Conservation (phyloP, 2,797 vertebrate species). For the Chelonia mydas region DNA sequence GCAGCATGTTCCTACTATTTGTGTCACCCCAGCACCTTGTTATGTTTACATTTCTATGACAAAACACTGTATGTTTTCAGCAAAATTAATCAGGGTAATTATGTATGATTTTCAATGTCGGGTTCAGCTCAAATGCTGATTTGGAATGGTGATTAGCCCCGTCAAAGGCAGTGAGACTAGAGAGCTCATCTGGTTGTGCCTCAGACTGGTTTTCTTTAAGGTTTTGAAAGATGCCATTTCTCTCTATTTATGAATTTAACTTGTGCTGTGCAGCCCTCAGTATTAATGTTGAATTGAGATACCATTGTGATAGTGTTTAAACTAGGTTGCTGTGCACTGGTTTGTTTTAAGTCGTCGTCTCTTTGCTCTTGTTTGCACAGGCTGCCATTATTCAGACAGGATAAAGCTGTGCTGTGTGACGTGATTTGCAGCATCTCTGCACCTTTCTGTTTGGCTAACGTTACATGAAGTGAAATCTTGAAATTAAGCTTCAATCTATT, state of each 20-base stretch:
- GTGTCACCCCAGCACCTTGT: slow-evolving; percentile 35
- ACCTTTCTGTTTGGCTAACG: neutral
- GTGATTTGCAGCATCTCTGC: neutral
- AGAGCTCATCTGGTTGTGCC: slow-evolving; percentile 25
- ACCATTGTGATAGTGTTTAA: neutral
- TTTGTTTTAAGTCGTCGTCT: neutral
- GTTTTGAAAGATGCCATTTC: slow-evolving; percentile 25
- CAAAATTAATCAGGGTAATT: slow-evolving; percentile 71
- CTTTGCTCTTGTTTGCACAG: neutral
- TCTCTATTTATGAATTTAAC: slow-evolving; percentile 5
- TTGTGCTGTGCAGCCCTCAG: neutral
- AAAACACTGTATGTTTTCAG: slow-evolving; percentile 68
- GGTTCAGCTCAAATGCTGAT: slow-evolving; percentile 43
- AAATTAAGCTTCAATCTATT: neutral
- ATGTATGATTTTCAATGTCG: slow-evolving; percentile 57
- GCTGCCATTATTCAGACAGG: neutral
- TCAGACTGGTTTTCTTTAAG: neutral
- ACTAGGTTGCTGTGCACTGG: neutral
- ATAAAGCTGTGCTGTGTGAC: neutral
- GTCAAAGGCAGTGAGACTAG: slow-evolving; percentile 32
- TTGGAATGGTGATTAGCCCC: slow-evolving; percentile 51
- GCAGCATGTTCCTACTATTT: slow-evolving; percentile 10
- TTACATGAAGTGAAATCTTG: neutral
- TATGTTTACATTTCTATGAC: slow-evolving; percentile 68
- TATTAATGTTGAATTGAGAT: neutral